Evolutionary conservation across 2,113 vertebrate genomes (phyloP), one percentile per base, ranked within the genome.

Genomic region (Lasiurus borealis): DNA sequence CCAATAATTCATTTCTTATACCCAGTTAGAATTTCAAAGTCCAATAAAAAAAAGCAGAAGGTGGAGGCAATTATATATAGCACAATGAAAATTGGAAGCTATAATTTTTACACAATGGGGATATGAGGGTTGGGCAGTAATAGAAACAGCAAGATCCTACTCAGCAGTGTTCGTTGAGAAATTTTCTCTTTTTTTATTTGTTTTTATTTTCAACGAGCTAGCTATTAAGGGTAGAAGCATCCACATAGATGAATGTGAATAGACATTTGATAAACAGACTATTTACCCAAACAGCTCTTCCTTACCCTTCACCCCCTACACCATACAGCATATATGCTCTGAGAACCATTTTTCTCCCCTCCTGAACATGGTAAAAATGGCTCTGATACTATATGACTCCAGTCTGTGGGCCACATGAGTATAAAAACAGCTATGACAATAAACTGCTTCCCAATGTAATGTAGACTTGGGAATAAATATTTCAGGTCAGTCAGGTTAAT

Each of bases 41-140:
- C 81, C 40, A 64, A 1, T 19, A 44, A 85, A 31, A 29, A 29
- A 15, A 46, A 29, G 25, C 21, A 34, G 34, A 23, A 31, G 29
- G 23, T 13, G 29, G 27, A 83, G 50, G 19, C 10, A 54, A 9
- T 1, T 50, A 14, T 3, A 8, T 34, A 44, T 12, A 6, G 15
- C 31, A 76, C 31, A 25, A 59, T 46, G 54, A 27, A 54, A 76
- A 44, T 1, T 1, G n/a, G 36, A 59, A 50, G 19, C 36, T 94
- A 1, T 19, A 1, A 83, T 80, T 78, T 54, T 75, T 40, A 36
- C 18, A 18, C 14, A 12, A 4, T 36, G 0, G 5, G 29, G n/a
- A 8, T 5, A 7, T 21, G 10, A 4, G 8, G 1, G 40, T 1
- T 6, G 1, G 3, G n/a, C 19, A 15, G 2, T 4, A 16, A 13